phyloP scores from a whole-genome alignment of 2,113 vertebrate species.

The Gallinago paraguaiae region DNA sequence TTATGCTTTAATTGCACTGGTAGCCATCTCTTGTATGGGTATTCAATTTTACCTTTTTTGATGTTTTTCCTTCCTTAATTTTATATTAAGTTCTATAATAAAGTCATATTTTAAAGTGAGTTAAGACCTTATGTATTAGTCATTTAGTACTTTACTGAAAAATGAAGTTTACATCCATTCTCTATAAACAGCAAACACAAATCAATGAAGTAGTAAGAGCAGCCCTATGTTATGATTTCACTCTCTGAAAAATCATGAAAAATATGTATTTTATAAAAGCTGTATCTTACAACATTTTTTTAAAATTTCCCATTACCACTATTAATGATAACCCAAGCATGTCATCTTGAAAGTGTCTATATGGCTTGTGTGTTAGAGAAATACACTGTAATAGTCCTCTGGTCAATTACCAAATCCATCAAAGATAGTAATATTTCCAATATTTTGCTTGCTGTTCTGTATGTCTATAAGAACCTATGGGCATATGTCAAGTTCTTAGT shows the following conservation, averaged over 20 bases:
- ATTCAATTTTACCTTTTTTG: not conserved
- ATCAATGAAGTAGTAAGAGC: not conserved
- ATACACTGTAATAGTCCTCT: not conserved
- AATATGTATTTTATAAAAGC: not conserved
- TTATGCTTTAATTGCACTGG: not conserved
- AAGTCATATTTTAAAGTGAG: not conserved
- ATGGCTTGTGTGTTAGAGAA: not conserved
- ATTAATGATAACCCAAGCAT: not conserved
- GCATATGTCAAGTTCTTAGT: not conserved
- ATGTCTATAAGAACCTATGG: not conserved
- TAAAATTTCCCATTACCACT: not conserved
- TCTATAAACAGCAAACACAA: not conserved
- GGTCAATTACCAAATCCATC: not conserved
- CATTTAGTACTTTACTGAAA: not conserved
- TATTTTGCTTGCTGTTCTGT: not conserved
- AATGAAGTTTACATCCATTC: not conserved
- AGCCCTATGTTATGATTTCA: not conserved
- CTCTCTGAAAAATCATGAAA: not conserved
- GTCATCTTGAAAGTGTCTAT: not conserved
- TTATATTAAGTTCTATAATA: not conserved
- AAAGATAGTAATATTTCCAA: not conserved
- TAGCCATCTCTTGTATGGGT: not conserved
- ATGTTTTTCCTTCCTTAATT: not conserved
- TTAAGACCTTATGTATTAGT: not conserved
- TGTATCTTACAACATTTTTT: not conserved